phyloP scores from a whole-genome alignment of 2,888 invertebrate species.

The Patella caerulea region DNA sequence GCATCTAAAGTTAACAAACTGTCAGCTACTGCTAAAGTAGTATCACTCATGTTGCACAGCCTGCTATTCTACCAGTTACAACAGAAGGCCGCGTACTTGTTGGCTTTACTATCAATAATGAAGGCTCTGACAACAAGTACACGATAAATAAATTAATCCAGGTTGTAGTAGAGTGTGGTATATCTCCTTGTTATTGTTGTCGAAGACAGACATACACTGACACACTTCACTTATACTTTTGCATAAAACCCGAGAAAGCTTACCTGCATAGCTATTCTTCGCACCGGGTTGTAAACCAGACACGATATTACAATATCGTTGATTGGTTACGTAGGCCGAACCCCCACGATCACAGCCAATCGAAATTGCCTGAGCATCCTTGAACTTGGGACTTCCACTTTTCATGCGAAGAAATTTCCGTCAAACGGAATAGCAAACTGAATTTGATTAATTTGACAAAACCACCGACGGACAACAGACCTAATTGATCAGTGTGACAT shows the following conservation, averaged over 20 bases:
- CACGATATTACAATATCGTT: background rate
- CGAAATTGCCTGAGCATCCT: background rate
- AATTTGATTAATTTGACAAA: too few relatives aligned
- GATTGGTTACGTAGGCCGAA: slow-evolving; percentile 7
- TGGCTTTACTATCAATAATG: background rate
- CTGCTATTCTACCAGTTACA: too few relatives aligned
- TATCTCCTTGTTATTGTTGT: background rate
- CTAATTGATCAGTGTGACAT: background rate
- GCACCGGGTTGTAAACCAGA: slow-evolving; percentile 2
- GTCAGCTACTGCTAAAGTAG: slow-evolving; percentile 6
- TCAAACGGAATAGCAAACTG: too few relatives aligned
- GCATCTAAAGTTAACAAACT: slow-evolving; percentile 7
- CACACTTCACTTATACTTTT: background rate
- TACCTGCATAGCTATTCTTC: background rate
- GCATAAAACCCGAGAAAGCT: slow-evolving; percentile 8
- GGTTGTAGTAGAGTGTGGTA: background rate
- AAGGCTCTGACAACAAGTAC: too few relatives aligned
- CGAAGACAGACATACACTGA: slow-evolving; percentile 6
- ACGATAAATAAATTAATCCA: too few relatives aligned
- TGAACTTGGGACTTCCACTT: background rate
- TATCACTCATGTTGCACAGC: slow-evolving; percentile 8
- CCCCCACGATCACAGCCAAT: background rate
- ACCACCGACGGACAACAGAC: background rate
- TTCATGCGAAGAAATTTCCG: too few relatives aligned
- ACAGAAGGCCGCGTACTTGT: background rate